These are phyloP conservation scores for Cetoscarus ocellatus DNA, from an alignment of 2,797 vertebrate genomes.

Conservation along the genomic window DNA sequence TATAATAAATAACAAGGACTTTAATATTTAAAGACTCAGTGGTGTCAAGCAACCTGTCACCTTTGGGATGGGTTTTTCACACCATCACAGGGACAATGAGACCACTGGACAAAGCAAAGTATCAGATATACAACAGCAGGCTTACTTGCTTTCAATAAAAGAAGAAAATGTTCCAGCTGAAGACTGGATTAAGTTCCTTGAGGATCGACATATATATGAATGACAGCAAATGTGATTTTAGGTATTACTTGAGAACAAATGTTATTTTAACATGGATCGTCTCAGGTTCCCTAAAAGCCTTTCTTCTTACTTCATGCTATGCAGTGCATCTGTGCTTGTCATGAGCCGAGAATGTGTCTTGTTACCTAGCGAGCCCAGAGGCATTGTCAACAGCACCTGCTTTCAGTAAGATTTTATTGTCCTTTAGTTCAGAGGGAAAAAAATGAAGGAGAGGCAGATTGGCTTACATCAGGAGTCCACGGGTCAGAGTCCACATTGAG, in stretches of 20 bases:
- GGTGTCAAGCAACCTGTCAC: conserved; percentile 55
- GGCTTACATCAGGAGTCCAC: conserved; percentile 41
- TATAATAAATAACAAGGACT: conserved; percentile 53
- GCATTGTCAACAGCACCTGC: conserved; percentile 64
- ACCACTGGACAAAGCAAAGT: conserved; percentile 18
- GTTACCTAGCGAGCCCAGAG: conserved; percentile 62
- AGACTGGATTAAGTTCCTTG: not conserved
- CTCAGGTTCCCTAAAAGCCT: conserved; percentile 11
- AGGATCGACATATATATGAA: too few species aligned
- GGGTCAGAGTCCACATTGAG: not conserved
- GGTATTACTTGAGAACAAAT: not conserved
- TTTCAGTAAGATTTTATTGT: conserved; percentile 52
- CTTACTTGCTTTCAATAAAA: not conserved
- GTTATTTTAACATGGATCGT: not conserved
- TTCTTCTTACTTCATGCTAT: conserved; percentile 29
- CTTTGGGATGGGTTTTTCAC: conserved; percentile 41
- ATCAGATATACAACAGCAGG: conserved; percentile 38
- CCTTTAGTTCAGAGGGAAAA: conserved; percentile 28
- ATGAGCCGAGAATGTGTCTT: conserved; percentile 47
- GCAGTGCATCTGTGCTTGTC: conserved; percentile 42
- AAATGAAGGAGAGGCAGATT: conserved; percentile 23
- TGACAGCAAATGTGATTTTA: too few species aligned
- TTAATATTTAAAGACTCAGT: conserved; percentile 73
- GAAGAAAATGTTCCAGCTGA: not conserved
- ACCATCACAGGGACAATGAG: conserved; percentile 12